Evolutionary conservation across 2,797 vertebrate genomes (phyloP).

Genomic region (Sphenodon punctatus): DNA sequence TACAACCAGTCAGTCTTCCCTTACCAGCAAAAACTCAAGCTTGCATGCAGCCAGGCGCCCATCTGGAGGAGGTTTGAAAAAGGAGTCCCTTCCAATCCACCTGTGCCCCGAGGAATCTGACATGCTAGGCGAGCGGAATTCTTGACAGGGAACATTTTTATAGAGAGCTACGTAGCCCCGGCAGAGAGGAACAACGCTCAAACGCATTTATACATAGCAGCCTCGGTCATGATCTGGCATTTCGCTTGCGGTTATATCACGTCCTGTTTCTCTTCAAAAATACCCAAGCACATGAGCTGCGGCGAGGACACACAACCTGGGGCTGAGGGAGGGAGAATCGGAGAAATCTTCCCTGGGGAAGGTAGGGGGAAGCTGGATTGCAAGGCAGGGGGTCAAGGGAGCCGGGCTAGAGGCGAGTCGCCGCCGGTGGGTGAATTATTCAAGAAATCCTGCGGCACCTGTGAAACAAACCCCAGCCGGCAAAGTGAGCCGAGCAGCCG

Average conservation of each 20-base stretch:
- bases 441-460: neutral
- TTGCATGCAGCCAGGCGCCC: neutral
- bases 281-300: neutral
- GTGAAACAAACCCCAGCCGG: neutral
- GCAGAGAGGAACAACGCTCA: no score
- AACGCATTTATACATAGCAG: neutral
- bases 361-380: no score
- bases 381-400: neutral
- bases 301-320: neutral
- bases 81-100: neutral
- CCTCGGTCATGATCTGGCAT: neutral
- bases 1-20: neutral
- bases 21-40: neutral
- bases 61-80: neutral
- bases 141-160: neutral
- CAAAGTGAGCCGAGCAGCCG: neutral
- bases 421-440: neutral
- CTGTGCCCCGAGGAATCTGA: neutral
- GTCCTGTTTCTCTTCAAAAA: neutral
- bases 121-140: neutral
- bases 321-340: neutral
- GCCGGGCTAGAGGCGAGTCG: no score
- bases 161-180: no score
- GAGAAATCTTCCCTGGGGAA: accelerated
- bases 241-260: neutral